These are phyloP conservation scores for Cairina moschata DNA, from an alignment of 2,113 vertebrate species.

Conservation along the genomic window DNA sequence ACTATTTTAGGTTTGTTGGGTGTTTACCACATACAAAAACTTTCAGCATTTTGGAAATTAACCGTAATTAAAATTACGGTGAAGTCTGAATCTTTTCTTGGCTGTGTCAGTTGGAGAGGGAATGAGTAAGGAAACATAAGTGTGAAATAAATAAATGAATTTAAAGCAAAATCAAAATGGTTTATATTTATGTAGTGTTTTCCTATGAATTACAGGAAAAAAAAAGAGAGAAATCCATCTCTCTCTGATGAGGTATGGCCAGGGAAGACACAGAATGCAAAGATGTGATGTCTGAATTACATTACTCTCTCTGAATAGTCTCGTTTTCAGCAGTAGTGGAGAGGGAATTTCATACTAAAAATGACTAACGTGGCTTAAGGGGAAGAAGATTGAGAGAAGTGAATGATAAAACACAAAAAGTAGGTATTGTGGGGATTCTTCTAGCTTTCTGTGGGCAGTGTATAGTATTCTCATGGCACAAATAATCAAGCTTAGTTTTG, in stretches of 20 bases:
- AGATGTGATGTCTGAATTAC: neutral
- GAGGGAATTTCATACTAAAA: neutral
- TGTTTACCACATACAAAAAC: neutral
- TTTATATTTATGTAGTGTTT: neutral
- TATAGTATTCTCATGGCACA: neutral
- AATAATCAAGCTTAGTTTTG: neutral
- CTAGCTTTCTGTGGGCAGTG: neutral
- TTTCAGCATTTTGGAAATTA: neutral
- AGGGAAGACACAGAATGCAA: neutral
- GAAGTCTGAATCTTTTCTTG: neutral
- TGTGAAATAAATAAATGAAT: neutral
- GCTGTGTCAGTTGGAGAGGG: neutral
- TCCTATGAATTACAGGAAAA: neutral
- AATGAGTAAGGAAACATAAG: neutral
- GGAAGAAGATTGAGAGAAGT: neutral
- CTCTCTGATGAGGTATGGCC: neutral
- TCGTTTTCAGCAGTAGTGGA: neutral
- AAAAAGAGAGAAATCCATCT: neutral
- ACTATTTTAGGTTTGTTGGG: neutral
- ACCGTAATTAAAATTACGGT: neutral
- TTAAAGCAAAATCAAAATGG: neutral
- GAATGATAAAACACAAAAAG: neutral
- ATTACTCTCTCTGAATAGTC: neutral
- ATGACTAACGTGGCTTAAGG: neutral
- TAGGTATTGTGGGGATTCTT: neutral